A percentile compares a stretch with the other conserved stretches of the same genome.
Evolutionary conservation across 2,888 invertebrate species (phyloP).

Genomic region (Stenolophus ochropezus): DNA sequence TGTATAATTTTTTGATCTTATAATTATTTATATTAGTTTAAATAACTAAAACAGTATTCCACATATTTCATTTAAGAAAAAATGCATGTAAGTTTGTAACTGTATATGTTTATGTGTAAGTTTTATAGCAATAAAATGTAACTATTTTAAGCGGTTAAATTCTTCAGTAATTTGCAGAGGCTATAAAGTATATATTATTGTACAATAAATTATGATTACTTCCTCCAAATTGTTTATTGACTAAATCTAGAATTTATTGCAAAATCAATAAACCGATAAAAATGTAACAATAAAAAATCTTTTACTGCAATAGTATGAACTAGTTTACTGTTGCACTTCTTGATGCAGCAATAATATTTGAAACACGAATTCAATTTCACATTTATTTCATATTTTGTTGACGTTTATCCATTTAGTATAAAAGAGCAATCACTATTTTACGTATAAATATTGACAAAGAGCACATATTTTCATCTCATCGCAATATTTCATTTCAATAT

Average conservation of each 20-base stretch:
- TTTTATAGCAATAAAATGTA: no score
- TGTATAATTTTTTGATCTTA: no score
- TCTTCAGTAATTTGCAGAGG: neutral
- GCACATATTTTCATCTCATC: neutral
- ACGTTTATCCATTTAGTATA: neutral
- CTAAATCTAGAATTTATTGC: slow-evolving; percentile 13
- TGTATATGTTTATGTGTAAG: no score
- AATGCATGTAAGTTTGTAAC: no score
- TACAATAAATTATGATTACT: slow-evolving; percentile 5
- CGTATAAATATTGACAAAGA: neutral
- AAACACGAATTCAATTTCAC: neutral
- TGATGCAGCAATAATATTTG: neutral
- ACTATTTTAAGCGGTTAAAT: no score
- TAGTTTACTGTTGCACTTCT: neutral
- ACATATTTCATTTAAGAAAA: no score
- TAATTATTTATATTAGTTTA: no score
- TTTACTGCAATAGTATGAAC: neutral
- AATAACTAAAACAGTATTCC: no score
- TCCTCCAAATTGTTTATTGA: slow-evolving; percentile 9
- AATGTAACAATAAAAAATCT: neutral
- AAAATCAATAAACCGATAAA: slow-evolving; percentile 20
- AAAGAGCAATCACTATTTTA: neutral
- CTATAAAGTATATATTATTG: neutral
- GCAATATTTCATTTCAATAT: neutral
- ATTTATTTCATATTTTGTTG: neutral